A percentile compares a stretch with the other conserved stretches of the same genome.
phyloP scores from a whole-genome alignment of 2,888 invertebrate genomes.

The Pseudoips prasinana region DNA sequence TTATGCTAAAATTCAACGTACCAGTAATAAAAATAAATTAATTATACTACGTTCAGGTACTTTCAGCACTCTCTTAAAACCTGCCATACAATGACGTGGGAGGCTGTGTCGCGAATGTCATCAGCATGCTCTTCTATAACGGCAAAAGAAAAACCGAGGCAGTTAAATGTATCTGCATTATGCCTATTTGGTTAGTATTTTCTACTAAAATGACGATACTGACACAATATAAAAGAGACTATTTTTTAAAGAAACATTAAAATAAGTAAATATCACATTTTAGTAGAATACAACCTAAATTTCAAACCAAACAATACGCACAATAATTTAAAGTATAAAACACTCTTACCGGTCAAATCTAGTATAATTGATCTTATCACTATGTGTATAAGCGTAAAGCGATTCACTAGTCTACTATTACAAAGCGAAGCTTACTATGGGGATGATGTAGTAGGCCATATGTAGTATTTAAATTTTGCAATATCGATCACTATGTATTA shows the following conservation, averaged over 20 bases:
- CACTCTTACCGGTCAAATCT: conserved; percentile 14
- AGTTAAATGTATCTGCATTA: conserved; percentile 38
- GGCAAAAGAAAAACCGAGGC: conserved; percentile 51
- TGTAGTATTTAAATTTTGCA: too few relatives aligned
- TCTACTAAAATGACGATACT: conserved; percentile 45
- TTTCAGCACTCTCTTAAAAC: conserved; percentile 80
- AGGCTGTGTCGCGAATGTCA: conserved; percentile 94
- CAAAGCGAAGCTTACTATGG: conserved; percentile 37
- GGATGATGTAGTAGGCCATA: conserved; percentile 23
- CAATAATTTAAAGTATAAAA: conserved; percentile 31
- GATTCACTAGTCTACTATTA: conserved; percentile 28
- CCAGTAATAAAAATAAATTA: conserved; percentile 50
- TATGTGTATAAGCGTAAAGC: conserved; percentile 35
- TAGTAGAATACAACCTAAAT: conserved; percentile 53
- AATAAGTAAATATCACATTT: conserved; percentile 34
- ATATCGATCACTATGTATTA: too few relatives aligned
- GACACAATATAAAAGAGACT: background rate
- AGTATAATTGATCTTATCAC: conserved; percentile 23
- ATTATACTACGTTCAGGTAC: conserved; percentile 69
- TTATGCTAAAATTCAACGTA: conserved; percentile 52
- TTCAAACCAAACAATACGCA: conserved; percentile 69
- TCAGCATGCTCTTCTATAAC: conserved; percentile 90
- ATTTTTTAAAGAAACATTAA: too few relatives aligned
- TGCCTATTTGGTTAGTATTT: conserved; percentile 34
- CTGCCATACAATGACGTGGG: conserved; percentile 97